These are phyloP conservation scores for Acanthiza pusilla DNA, from an alignment of 2,797 vertebrate genomes.

Conservation along the genomic window DNA sequence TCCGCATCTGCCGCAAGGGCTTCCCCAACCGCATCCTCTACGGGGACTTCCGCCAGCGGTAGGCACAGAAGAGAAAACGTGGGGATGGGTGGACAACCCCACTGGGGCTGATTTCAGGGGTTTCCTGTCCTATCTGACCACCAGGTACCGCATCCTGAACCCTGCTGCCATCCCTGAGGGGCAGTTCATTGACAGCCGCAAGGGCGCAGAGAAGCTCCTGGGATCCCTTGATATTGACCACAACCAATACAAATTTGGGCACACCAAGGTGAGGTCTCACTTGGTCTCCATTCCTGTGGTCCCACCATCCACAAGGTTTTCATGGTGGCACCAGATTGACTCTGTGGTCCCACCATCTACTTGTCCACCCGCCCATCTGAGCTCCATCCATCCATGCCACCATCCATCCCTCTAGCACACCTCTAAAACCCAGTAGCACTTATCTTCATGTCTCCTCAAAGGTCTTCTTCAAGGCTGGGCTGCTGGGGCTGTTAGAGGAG, in stretches of 20 bases:
- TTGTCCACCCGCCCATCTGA: neutral
- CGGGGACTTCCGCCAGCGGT: conserved; percentile 89
- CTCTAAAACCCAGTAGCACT: neutral
- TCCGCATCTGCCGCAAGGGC: conserved; percentile 89
- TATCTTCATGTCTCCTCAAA: neutral
- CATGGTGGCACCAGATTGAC: no score
- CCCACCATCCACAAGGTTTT: no score
- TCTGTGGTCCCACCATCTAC: no score
- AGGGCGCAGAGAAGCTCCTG: neutral
- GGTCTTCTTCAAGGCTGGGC: conserved; percentile 73
- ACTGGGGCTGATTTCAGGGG: neutral
- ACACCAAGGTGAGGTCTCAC: neutral
- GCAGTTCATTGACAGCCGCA: conserved; percentile 18
- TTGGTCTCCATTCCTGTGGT: neutral
- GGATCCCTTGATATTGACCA: conserved; percentile 14
- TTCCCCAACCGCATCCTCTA: conserved; percentile 90
- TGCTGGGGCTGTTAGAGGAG: conserved; percentile 85
- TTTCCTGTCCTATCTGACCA: neutral
- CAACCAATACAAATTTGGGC: conserved; percentile 25
- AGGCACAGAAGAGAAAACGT: neutral
- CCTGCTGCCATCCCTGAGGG: neutral
- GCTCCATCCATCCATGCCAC: neutral
- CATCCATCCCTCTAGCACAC: neutral
- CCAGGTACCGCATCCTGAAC: conserved; percentile 17
- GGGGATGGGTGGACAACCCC: neutral